Percentiles rank a stretch among this genome's conserved stretches.
These are phyloP conservation scores for Novumbra hubbsi DNA, from an alignment of 2,797 vertebrate genomes.

Conservation along the genomic window DNA sequence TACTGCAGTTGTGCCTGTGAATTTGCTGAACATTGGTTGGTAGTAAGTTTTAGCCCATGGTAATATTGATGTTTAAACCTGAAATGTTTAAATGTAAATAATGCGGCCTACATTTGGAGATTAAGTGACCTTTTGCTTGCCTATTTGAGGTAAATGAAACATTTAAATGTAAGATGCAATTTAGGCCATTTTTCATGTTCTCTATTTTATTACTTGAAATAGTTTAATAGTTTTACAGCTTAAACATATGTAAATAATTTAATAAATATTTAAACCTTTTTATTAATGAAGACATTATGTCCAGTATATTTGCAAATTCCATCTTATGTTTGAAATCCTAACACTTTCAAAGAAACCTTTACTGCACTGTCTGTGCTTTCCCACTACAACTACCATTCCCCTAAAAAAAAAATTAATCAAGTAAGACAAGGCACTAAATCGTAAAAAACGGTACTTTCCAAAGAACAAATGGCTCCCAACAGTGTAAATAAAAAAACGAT, in stretches of 20 bases:
- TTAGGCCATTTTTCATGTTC: not conserved
- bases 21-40: not conserved
- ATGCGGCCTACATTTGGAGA: not conserved
- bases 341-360: not conserved
- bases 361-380: not conserved
- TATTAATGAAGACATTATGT: not conserved
- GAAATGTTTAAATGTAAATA: not conserved
- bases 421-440: not conserved
- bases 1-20: too few relatives aligned
- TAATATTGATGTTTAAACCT: not conserved
- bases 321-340: not conserved
- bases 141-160: not conserved
- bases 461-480: not conserved
- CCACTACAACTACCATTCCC: too few relatives aligned
- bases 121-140: not conserved
- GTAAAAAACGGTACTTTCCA: not conserved
- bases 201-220: not conserved
- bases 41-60: not conserved
- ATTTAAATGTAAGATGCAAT: not conserved
- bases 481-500: not conserved
- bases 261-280: not conserved
- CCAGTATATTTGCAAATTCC: not conserved
- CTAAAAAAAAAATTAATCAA: too few relatives aligned
- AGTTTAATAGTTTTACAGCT: not conserved
- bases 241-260: not conserved